Base-by-base conservation (phyloP, 2,113 vertebrate genomes). In the Periophthalmus modestus region DNA sequence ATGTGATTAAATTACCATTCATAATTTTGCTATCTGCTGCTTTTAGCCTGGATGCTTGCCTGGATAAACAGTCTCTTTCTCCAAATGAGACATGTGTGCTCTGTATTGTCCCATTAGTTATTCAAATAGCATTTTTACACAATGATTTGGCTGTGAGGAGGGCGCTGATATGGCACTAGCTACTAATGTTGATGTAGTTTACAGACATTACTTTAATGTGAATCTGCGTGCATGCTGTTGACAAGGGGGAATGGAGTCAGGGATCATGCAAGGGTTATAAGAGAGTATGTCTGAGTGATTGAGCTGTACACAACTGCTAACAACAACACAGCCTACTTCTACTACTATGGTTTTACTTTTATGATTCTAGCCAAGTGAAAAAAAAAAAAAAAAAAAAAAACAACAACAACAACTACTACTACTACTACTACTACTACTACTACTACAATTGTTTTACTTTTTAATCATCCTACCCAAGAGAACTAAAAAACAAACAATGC, bases 1-100 rank as follows among this genome's bases (percentile, higher is more conserved):
- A 86, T 87, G 83, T 80, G 85, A 90, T 90, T 86, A 83, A 91
- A 92, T 89, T 88, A 85, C 82, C 80, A 85, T 87, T 90, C 80
- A 86, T 85, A 83, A 85, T 88, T 86, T 83, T 81, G 55, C 75
- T 79, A 73, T 91, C 74, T 83, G 75, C 70, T 87, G 81, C 66
- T 87, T 87, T 85, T 74, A 84, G 77, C 52, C 75, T 81, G 82
- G 84, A 75, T 73, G 72, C n/a, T 71, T 80, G 76, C 69, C 79
- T 87, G 66, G 47, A 81, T 82, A 78, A 86, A 86, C 79, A 81
- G 21, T 0, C 78, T 5, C 47, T 23, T 80, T 74, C 62, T 83
- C 57, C 74, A 69, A 50, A 33, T 78, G 68, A 73, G 70, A 74
- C 63, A 5, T 83, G 74, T 33, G 5, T 50, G 58, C 75, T 79